phyloP scores from a whole-genome alignment of 2,113 vertebrate species.

The Aldabrachelys gigantea region DNA sequence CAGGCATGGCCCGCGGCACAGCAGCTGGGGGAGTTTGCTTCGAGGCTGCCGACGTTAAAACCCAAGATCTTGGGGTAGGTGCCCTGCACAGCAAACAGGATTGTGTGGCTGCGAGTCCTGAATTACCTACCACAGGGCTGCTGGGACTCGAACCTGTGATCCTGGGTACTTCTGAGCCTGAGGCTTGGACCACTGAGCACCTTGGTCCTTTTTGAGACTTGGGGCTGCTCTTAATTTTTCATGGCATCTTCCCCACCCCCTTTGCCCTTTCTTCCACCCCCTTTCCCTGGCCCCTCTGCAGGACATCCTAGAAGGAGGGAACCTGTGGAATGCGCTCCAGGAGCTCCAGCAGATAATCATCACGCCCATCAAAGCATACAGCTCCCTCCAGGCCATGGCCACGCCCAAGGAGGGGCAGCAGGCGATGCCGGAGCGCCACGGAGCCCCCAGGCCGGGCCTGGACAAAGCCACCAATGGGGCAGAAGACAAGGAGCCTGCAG shows the following conservation, averaged over 20 bases:
- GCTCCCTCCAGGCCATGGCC: slow-evolving; percentile 72
- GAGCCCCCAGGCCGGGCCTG: slow-evolving; percentile 42
- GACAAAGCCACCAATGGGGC: slow-evolving; percentile 78
- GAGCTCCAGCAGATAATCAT: slow-evolving; percentile 94
- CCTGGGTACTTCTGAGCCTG: neutral
- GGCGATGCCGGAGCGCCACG: slow-evolving; percentile 40
- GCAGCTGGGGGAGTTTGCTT: neutral
- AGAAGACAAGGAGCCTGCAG: slow-evolving; percentile 81
- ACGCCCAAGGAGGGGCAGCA: slow-evolving; percentile 17
- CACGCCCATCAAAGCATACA: slow-evolving; percentile 92
- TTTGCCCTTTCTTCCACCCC: neutral
- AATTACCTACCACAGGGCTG: neutral
- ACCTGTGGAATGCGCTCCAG: slow-evolving; percentile 91
- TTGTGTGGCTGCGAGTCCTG: neutral
- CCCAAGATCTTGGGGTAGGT: neutral
- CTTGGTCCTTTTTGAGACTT: neutral
- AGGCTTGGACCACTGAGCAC: neutral
- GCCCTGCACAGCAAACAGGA: no score
- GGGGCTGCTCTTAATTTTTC: neutral
- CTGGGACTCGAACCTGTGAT: neutral
- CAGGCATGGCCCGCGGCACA: neutral
- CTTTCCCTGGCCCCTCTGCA: slow-evolving; percentile 26
- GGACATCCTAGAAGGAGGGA: slow-evolving; percentile 96
- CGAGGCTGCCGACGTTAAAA: neutral
- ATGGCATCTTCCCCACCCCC: neutral